These are phyloP conservation scores for Drosophila rellima DNA, from an alignment of 2,888 invertebrate genomes.

Conservation along the genomic window DNA sequence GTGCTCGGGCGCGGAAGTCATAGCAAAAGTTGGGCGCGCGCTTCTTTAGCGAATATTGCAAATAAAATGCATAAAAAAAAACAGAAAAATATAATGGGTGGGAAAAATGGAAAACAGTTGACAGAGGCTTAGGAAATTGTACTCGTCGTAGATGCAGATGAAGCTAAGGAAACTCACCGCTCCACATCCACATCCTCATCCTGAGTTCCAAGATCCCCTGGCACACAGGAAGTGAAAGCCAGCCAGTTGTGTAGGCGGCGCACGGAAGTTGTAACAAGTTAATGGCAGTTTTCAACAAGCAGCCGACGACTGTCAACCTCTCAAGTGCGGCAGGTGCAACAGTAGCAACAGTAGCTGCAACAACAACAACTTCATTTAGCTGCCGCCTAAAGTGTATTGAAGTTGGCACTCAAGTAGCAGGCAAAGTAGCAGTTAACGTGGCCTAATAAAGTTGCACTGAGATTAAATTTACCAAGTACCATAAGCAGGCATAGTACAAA, in stretches of 20 bases:
- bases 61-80: conserved; percentile 53
- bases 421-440: conserved; percentile 77
- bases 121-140: conserved; percentile 49
- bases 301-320: conserved; percentile 65
- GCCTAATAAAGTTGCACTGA: conserved; percentile 77
- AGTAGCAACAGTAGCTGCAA: conserved; percentile 7
- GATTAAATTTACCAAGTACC: conserved; percentile 57
- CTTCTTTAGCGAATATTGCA: conserved; percentile 64
- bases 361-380: conserved; percentile 59
- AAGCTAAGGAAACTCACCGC: conserved; percentile 18
- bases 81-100: conserved; percentile 21
- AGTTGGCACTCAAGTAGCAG: conserved; percentile 76
- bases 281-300: conserved; percentile 78
- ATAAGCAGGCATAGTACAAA: neutral
- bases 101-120: conserved; percentile 32
- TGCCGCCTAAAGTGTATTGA: conserved; percentile 67
- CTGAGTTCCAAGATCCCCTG: neutral
- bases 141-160: conserved; percentile 20
- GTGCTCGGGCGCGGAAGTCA: conserved; percentile 57
- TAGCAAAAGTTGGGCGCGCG: conserved; percentile 67
- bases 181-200: neutral
- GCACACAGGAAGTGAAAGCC: conserved; percentile 56
- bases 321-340: conserved; percentile 45
- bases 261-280: conserved; percentile 81
- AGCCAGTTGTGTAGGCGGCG: conserved; percentile 42